phyloP scores from a whole-genome alignment of 2,888 invertebrate species.

The Acronicta leporina region DNA sequence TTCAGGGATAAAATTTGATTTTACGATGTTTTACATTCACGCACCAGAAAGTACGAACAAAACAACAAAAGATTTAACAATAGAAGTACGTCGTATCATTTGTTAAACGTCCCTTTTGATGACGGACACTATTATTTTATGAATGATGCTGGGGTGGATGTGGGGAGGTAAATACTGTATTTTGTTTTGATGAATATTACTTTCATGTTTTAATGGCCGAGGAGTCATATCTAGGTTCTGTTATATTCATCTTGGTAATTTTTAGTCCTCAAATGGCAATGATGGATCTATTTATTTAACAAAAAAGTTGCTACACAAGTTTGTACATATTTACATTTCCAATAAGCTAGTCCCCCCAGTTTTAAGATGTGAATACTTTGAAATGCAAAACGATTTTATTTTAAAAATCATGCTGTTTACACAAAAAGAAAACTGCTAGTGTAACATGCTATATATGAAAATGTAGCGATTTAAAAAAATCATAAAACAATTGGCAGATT shows the following conservation, averaged over 20 bases:
- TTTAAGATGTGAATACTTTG: too few species aligned
- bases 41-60: constrained; percentile 70
- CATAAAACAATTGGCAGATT: constrained; percentile 80
- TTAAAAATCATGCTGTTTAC: neutral
- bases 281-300: neutral
- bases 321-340: constrained; percentile 6
- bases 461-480: constrained; percentile 50
- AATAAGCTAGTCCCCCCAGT: neutral
- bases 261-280: neutral
- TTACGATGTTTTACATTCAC: constrained; percentile 63
- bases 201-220: constrained; percentile 29
- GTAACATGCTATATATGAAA: constrained; percentile 2
- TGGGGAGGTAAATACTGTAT: constrained; percentile 69
- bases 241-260: constrained; percentile 3
- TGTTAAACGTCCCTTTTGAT: constrained; percentile 88
- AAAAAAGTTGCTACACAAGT: neutral
- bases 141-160: constrained; percentile 80
- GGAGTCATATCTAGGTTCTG: constrained; percentile 7
- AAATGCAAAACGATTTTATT: too few species aligned
- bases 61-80: constrained; percentile 87
- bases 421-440: neutral
- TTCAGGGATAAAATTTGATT: constrained; percentile 25
- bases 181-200: constrained; percentile 68
- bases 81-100: constrained; percentile 87
- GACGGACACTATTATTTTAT: constrained; percentile 87